Base-by-base conservation (phyloP, 2,797 vertebrate species). In the Tangara arthus region DNA sequence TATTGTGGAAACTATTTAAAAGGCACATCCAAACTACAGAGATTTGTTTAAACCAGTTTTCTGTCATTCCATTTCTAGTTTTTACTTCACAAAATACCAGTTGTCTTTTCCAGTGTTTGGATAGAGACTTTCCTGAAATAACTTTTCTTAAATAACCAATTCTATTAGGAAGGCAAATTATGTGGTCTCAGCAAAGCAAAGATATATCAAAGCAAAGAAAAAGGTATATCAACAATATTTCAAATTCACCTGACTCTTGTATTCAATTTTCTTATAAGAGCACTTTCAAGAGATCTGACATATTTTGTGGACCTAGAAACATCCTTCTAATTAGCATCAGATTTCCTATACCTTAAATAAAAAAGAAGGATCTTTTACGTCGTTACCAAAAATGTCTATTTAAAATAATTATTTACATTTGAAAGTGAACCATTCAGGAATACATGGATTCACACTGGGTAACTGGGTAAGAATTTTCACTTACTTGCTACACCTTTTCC, bases 141-240 rank as follows among this genome's bases (percentile, higher is more conserved):
- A 89, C 89, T 95, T 91, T 95, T 86, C 88, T 88, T 83, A 78
- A 97, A 94, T 93, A 96, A 92, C 56, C 91, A 95, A 28, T 89
- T 85, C 76, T 76, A 15, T 78, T 91, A 61, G 39, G 86, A 95
- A 95, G 87, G 77, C 76, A 27, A 93, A 84, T 95, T 55, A 95
- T 79, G 49, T 91, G 90, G 93, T 96, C 97, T 96, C 66, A 95
- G 84, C 88, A 97, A 96, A 96, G 95, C 93, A 97, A 97, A 96
- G 81, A 90, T 93, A 59, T 53, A 87, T 92, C 53, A 69, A 89
- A 96, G 94, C 91, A 96, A 96, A 96, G 95, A 91, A 95, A 93
- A 82, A 93, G 65, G 90, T 93, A 53, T 63, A 82, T 91, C 47
- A 64, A 70, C 82, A 84, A 85, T 93, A 96, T 42, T 96, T 97